phyloP scores from a whole-genome alignment of 2,113 vertebrate species.

The Phalacrocorax brasilianus region DNA sequence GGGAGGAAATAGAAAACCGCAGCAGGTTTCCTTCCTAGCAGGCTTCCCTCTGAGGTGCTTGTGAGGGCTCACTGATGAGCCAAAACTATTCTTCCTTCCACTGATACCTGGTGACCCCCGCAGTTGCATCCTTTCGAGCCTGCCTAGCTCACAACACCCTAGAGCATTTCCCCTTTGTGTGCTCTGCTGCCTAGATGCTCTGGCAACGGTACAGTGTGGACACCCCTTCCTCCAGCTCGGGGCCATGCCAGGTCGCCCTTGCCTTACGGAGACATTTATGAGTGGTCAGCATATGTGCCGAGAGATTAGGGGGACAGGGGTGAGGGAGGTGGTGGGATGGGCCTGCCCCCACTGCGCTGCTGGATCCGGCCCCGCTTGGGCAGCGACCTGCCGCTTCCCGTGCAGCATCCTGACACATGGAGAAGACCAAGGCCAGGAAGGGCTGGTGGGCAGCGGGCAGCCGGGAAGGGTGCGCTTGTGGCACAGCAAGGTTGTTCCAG shows the following conservation, averaged over 20 bases:
- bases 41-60: conserved; percentile 67
- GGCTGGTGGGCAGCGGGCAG: neutral
- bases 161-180: conserved; percentile 81
- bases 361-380: neutral
- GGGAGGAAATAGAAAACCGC: neutral
- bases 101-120: conserved; percentile 73
- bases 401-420: neutral
- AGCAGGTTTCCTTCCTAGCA: conserved; percentile 69
- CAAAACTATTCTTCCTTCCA: conserved; percentile 76
- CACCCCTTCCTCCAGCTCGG: conserved; percentile 77
- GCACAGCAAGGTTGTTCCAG: neutral
- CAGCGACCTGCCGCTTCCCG: neutral
- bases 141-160: conserved; percentile 68
- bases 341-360: fast-evolving
- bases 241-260: conserved; percentile 68
- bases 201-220: conserved; percentile 80
- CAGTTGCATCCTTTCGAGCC: conserved; percentile 72
- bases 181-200: conserved; percentile 80
- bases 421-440: neutral
- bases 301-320: conserved; percentile 66
- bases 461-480: fast-evolving
- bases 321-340: neutral
- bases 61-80: conserved; percentile 74
- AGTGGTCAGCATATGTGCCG: conserved; percentile 73
- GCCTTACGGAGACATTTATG: conserved; percentile 72